Evolutionary conservation across 2,888 invertebrate genomes (phyloP), one percentile per base, ranked within the genome.

Genomic region (Lasius platythorax): DNA sequence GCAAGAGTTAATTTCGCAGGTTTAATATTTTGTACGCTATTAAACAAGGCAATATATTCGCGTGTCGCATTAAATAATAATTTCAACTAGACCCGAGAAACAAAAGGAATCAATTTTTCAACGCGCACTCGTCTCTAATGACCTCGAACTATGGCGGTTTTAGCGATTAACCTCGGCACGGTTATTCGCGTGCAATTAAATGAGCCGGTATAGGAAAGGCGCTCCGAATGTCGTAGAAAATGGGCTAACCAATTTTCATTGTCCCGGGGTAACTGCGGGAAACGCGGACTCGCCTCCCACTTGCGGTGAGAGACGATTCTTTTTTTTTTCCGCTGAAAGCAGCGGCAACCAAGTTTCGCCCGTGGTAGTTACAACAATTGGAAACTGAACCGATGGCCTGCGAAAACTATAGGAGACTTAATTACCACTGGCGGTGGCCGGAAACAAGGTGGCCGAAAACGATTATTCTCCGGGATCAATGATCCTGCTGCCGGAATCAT

Each of bases 331-430:
- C 58, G 61, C 53, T 23, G 73, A 72, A 79, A 79, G 73, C 73
- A 61, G 37, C 23, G 61, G 46, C 79, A 23, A 72, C 56, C 72
- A 63, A 81, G 73, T 81, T 81, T 87, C 89, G 88, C 76, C 82
- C 86, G 82, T 73, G 86, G 81, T 89, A 91, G 92, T 92, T 92
- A 89, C 88, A 87, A 88, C 88, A 89, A 92, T 92, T 92, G 91
- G 91, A 91, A 91, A 87, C 85, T 85, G 83, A 83, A 88, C 87
- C 85, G 88, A 79, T 89, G 87, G 92, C 83, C 88, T 87, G 88
- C 91, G 91, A 91, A 92, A 91, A 89, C 93, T 91, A 87, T 90
- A 90, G 88, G 89, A 89, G 91, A 92, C 92, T 92, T 93, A 93
- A 93, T 92, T 93, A 92, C 90, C 37, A 53, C 23, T 89, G 89